Evolutionary conservation across 2,888 invertebrate species (phyloP), one percentile per base, ranked within the genome.

Genomic region (Melipona beecheii): DNA sequence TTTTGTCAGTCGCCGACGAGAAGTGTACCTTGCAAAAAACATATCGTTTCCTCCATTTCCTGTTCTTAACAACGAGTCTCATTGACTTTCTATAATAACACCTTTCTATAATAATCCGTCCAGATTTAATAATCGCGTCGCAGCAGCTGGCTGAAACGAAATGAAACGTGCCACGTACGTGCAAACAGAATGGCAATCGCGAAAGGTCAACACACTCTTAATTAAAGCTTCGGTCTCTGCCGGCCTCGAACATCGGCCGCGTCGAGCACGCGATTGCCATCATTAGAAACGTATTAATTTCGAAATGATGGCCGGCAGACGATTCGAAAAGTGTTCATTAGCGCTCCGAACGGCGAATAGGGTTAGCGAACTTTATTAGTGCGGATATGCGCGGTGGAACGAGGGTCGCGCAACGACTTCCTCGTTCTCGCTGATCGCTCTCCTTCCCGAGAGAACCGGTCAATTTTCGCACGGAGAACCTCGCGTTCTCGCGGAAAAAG

Each of bases 361-460:
- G 82, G 82, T 83, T 83, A 83, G 71, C 76, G 82, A 83, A 83
- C 83, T 83, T 83, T 83, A 83, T 83, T 83, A 83, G 76, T 75
- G 83, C 84, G 84, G 82, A 84, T 84, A 74, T 78, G 64, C 58
- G 49, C 58, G 49, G n/a, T 36, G 54, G 66, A 84, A 50, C 74
- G 74, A 84, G 85, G 85, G 85, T 71, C 85, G 66, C 74, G 66
- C 74, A 84, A 84, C 19, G 70, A 84, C 83, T 84, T 84, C 83
- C 84, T 84, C 74, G 85, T 84, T 78, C 85, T 78, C 85, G 75
- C 71, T 84, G 85, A 84, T 84, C 79, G 66, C n/a, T 77, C 58
- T 36, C 74, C 71, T 82, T 49, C 19, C 70, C 56, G 64, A 66
- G 70, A 31, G 43, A 36, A 9, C 36, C 17, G 50, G n/a, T 52